Conservation (phyloP, 2,888 invertebrate genomes). For the Rhopalosiphum nymphaeae region DNA sequence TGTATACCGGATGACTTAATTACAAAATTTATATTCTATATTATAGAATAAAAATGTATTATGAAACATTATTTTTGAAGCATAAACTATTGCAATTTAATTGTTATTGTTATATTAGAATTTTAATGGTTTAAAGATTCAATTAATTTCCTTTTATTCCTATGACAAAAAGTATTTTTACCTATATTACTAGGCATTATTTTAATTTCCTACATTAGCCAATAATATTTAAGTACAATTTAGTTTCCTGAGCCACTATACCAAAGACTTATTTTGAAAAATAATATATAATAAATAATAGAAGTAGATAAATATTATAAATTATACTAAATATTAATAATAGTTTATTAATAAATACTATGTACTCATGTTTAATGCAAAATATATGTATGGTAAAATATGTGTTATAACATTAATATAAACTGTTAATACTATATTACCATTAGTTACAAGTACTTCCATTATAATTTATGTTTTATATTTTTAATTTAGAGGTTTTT, state of each 20-base stretch:
- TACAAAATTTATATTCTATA: background rate
- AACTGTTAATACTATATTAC: too few relatives aligned
- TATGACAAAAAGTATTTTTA: background rate
- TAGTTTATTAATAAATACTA: background rate
- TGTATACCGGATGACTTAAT: background rate
- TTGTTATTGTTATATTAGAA: fast-evolving
- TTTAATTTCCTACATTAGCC: background rate
- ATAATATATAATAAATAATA: background rate
- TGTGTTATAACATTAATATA: too few relatives aligned
- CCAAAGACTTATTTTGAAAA: background rate
- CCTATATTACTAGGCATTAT: background rate
- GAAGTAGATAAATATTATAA: background rate
- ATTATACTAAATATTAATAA: background rate
- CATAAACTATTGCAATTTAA: background rate
- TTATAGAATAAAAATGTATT: background rate
- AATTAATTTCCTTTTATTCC: background rate
- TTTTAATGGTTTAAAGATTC: background rate
- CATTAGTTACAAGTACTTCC: too few relatives aligned
- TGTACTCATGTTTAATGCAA: too few relatives aligned
- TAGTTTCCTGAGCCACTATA: fast-evolving
- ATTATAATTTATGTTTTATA: too few relatives aligned
- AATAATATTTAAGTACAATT: background rate
- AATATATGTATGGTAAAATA: too few relatives aligned
- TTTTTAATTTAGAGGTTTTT: too few relatives aligned
- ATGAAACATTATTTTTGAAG: background rate